A percentile compares a stretch with the other conserved stretches of the same genome.
Evolutionary conservation across 1,140 invertebrate genomes (phyloP).

Genomic region (Cataglyphis hispanica): DNA sequence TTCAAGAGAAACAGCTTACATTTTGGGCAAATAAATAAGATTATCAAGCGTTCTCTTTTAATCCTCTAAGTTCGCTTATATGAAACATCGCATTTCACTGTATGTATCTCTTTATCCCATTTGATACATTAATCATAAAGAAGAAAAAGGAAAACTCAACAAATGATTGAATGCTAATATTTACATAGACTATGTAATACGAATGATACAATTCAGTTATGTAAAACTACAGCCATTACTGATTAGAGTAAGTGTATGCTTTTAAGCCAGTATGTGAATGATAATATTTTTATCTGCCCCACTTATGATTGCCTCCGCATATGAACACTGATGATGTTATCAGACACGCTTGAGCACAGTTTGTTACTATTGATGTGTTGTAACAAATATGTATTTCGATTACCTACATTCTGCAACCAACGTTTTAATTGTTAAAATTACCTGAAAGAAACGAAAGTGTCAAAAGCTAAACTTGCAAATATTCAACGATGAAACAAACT

Average conservation of each 20-base stretch:
- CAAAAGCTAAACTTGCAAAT: constrained; percentile 62
- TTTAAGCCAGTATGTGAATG: constrained; percentile 68
- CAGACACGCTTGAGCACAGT: constrained; percentile 66
- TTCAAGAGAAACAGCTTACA: constrained; percentile 47
- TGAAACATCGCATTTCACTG: constrained; percentile 36
- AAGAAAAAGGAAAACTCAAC: constrained; percentile 65
- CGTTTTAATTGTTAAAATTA: constrained; percentile 36
- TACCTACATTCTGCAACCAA: constrained; percentile 28
- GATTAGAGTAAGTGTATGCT: constrained; percentile 72
- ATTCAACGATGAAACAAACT: constrained; percentile 16
- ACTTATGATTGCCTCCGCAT: constrained; percentile 10
- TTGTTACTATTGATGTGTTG: constrained; percentile 44
- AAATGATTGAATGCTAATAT: constrained; percentile 77
- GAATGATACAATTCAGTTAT: constrained; percentile 77
- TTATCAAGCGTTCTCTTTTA: constrained; percentile 65
- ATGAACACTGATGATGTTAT: constrained; percentile 42
- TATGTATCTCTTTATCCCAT: constrained; percentile 41
- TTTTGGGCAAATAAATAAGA: constrained; percentile 73
- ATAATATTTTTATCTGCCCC: constrained; percentile 36
- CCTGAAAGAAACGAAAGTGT: constrained; percentile 55
- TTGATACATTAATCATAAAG: constrained; percentile 49
- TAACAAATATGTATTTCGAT: constrained; percentile 43
- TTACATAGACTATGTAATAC: constrained; percentile 80
- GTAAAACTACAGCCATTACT: constrained; percentile 76
- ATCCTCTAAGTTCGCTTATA: constrained; percentile 54